Base-by-base conservation (phyloP, 2,113 vertebrate genomes). In the Pantherophis guttatus region DNA sequence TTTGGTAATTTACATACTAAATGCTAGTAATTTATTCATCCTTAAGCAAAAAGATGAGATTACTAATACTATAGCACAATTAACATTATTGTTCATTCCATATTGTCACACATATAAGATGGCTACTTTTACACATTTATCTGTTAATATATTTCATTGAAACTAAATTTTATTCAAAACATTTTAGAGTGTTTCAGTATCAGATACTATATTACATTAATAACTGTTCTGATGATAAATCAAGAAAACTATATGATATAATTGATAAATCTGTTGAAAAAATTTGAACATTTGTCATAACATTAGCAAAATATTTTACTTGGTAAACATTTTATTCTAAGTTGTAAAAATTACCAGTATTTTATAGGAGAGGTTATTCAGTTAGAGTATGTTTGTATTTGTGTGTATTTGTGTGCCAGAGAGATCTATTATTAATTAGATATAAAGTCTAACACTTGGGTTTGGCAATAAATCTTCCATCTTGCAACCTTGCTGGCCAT, bases 1-100 rank as follows among this genome's bases (percentile, higher is more conserved):
- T 96, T 96, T 97, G 58, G 93, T 96, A 97, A 98, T 98, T 98
- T 98, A 95, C 97, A 97, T 98, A 96, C 97, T 97, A 97, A 97
- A 98, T 97, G 97, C 97, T 96, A 96, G 95, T 95, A 96, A 97
- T 96, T 97, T 97, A 95, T 98, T 97, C 96, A 97, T 97, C 96
- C 95, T 94, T 96, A 96, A 96, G 96, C 94, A 97, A 98, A 97
- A 97, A 95, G 95, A 96, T 97, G 97, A 97, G 96, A 97, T 98
- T 97, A 97, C 96, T 96, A 95, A 94, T 94, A 94, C 96, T 92
- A 95, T 85, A 96, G 75, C 95, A 93, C 96, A 96, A 94, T 96
- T 97, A 96, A 15, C 93, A 91, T 96, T 96, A 95, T 94, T 95
- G 96, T 97, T 93, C 94, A 96, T 94, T 96, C 93, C 94, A 95